A percentile compares a stretch with the other conserved stretches of the same genome.
Conservation (phyloP, 2,113 vertebrate species). For the Fulica atra region DNA sequence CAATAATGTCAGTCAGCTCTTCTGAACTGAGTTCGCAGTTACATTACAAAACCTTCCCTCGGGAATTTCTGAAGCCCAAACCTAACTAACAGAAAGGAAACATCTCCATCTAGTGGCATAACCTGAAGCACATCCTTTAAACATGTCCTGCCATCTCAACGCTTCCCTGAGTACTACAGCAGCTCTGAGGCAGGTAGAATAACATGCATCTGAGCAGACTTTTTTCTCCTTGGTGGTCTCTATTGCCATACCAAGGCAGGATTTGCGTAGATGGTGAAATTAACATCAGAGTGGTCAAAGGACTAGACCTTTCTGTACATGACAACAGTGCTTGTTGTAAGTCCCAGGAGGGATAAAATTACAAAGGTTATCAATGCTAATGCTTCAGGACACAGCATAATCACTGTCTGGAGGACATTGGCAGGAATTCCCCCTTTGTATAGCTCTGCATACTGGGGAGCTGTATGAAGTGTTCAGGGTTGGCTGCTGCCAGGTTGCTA, state of each 20-base stretch:
- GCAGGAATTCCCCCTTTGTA: not conserved
- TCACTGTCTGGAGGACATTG: not conserved
- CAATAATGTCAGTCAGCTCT: not conserved
- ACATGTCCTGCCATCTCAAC: not conserved
- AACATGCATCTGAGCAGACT: not conserved
- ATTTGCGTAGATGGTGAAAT: not conserved
- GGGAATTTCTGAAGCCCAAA: not conserved
- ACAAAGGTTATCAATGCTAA: not conserved
- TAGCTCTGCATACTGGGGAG: not conserved
- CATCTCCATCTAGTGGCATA: conserved; percentile 59
- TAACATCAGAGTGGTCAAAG: not conserved
- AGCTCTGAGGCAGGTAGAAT: not conserved
- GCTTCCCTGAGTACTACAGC: not conserved
- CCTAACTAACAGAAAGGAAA: not conserved
- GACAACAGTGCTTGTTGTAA: not conserved
- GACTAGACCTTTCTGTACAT: not conserved
- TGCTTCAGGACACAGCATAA: not conserved
- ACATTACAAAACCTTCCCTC: not conserved
- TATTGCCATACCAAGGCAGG: not conserved
- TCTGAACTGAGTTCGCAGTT: not conserved
- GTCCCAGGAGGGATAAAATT: conserved; percentile 1
- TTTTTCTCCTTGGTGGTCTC: not conserved
- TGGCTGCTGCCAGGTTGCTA: not conserved
- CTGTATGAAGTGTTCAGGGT: not conserved
- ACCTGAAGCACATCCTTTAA: not conserved